These are phyloP conservation scores for Pachypeltis micranthus DNA, from an alignment of 1,140 invertebrate genomes.

Conservation along the genomic window DNA sequence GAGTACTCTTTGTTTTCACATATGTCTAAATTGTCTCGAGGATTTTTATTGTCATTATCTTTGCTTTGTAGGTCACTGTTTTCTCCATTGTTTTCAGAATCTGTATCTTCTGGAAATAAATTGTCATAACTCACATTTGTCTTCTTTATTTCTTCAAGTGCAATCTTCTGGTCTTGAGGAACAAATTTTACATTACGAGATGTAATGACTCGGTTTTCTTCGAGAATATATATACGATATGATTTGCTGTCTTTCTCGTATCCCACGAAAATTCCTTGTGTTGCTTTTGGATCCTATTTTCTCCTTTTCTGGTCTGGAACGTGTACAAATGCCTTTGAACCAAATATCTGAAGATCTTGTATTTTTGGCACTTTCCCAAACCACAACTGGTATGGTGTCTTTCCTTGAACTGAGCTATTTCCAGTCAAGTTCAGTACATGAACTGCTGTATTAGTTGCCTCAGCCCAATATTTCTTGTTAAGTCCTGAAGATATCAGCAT, in stretches of 20 bases:
- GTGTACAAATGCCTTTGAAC: conserved; percentile 24
- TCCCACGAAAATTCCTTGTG: conserved; percentile 28
- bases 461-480: no score
- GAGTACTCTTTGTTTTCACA: neutral
- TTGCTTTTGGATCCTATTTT: conserved; percentile 26
- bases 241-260: conserved; percentile 19
- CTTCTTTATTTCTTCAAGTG: neutral
- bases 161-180: neutral
- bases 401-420: no score
- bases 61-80: neutral
- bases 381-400: conserved; percentile 25
- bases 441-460: neutral
- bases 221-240: neutral
- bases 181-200: neutral
- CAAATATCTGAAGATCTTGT: conserved; percentile 30
- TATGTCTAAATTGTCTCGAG: neutral
- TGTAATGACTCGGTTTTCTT: neutral
- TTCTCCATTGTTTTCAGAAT: neutral
- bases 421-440: conserved; percentile 1
- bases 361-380: conserved; percentile 23
- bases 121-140: neutral
- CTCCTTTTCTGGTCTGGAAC: conserved; percentile 20
- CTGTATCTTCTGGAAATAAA: neutral
- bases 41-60: neutral
- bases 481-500: no score